These are phyloP conservation scores for Pammene aurita DNA, from an alignment of 2,888 invertebrate genomes.

Conservation along the genomic window DNA sequence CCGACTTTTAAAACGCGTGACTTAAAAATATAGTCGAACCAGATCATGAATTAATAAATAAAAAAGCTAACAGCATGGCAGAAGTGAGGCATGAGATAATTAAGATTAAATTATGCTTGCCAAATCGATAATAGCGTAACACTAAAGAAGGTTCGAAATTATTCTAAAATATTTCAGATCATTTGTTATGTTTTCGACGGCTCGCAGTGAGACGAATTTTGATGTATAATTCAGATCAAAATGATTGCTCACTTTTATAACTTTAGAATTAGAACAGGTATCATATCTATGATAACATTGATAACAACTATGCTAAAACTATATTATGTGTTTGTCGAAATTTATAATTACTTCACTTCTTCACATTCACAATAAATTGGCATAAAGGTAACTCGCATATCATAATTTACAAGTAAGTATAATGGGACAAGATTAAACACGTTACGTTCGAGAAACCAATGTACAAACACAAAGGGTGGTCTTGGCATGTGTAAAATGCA, in stretches of 20 bases:
- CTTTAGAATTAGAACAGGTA: slow-evolving; percentile 30
- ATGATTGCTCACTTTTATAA: slow-evolving; percentile 36
- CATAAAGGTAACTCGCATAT: neutral
- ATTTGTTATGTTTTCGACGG: slow-evolving; percentile 71
- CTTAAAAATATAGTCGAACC: neutral
- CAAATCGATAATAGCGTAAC: slow-evolving; percentile 79
- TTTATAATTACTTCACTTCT: no score
- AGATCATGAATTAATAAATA: slow-evolving; percentile 13
- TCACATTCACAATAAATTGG: no score
- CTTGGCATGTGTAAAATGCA: slow-evolving; percentile 60
- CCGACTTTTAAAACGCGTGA: no score
- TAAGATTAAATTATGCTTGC: slow-evolving; percentile 69
- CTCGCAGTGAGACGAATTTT: slow-evolving; percentile 72
- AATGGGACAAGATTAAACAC: slow-evolving; percentile 6
- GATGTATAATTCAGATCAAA: slow-evolving; percentile 43
- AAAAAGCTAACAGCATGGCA: neutral
- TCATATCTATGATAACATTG: neutral
- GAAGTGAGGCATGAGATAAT: slow-evolving; percentile 22
- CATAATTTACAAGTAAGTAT: neutral
- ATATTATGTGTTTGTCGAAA: no score
- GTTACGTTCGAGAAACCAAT: neutral
- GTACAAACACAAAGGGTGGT: slow-evolving; percentile 61
- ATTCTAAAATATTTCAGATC: slow-evolving; percentile 67
- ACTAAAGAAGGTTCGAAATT: slow-evolving; percentile 62
- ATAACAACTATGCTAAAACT: no score